Evolutionary conservation across 2,797 vertebrate species (phyloP).

Genomic region (Cyclura pinguis): DNA sequence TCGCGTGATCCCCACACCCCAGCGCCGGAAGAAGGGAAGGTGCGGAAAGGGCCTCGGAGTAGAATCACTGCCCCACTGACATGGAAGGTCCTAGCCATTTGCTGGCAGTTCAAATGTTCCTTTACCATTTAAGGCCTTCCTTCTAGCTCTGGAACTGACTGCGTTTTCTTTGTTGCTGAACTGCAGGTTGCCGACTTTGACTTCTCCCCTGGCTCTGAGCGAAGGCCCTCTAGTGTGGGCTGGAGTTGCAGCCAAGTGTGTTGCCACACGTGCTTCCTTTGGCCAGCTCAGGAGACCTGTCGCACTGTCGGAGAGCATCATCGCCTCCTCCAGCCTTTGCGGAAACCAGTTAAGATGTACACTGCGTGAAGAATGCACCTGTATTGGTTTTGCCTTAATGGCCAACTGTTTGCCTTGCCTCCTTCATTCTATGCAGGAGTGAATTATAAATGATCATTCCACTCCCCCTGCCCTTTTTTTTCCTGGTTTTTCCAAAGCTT

Average conservation of each 20-base stretch:
- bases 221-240: conserved; percentile 58
- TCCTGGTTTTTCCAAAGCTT: neutral
- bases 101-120: neutral
- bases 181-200: conserved; percentile 80
- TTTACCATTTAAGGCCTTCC: neutral
- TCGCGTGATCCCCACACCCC: too few species aligned
- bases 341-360: conserved; percentile 78
- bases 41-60: too few species aligned
- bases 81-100: too few species aligned
- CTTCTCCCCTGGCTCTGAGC: conserved; percentile 76
- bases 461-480: too few species aligned
- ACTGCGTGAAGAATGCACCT: conserved; percentile 68
- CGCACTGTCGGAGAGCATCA: conserved; percentile 70
- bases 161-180: conserved; percentile 24
- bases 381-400: conserved; percentile 45
- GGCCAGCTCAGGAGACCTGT: conserved; percentile 62
- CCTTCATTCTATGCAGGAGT: rapidly evolving
- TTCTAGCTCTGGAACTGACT: neutral
- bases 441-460: conserved; percentile 29
- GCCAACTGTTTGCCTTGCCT: conserved; percentile 12
- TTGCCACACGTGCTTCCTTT: conserved; percentile 67
- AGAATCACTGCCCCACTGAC: too few species aligned
- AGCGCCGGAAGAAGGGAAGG: too few species aligned
- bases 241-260: conserved; percentile 64
- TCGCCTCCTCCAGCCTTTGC: conserved; percentile 74